A percentile compares a stretch with the other conserved stretches of the same genome.
Conservation (phyloP, 2,113 vertebrate genomes). For the Suricata suricatta region DNA sequence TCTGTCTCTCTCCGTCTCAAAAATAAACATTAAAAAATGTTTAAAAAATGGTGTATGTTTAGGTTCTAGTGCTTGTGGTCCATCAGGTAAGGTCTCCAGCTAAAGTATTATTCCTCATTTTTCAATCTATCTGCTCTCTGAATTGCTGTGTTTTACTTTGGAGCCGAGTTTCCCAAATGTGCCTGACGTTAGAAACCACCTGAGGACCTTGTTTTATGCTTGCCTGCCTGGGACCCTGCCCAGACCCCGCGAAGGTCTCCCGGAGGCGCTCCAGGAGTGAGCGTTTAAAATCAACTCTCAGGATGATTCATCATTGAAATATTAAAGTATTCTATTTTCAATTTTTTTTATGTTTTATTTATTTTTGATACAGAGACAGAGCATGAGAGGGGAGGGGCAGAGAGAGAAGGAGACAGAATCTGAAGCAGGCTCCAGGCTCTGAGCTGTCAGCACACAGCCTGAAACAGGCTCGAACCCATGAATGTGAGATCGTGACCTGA, state of each 20-base stretch:
- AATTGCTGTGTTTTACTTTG: background rate
- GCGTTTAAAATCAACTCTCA: background rate
- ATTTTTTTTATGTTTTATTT: too few relatives aligned
- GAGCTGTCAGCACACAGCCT: too few relatives aligned
- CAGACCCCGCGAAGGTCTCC: background rate
- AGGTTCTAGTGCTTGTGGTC: background rate
- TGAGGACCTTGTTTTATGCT: constrained; percentile 10
- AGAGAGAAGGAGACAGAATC: too few relatives aligned
- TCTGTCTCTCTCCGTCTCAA: too few relatives aligned
- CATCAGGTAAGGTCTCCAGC: background rate
- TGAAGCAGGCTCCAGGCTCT: too few relatives aligned
- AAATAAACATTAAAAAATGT: too few relatives aligned
- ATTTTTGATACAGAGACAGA: too few relatives aligned
- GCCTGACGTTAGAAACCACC: background rate
- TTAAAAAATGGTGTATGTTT: background rate
- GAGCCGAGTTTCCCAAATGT: background rate
- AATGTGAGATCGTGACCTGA: too few relatives aligned
- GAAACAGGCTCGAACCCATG: too few relatives aligned
- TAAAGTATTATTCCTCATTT: background rate
- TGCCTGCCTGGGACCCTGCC: background rate
- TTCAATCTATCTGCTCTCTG: background rate
- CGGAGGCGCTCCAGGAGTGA: background rate
- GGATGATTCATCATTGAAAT: background rate
- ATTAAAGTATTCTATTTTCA: background rate
- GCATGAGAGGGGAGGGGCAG: too few relatives aligned